Evolutionary conservation across 2,113 vertebrate species (phyloP).

Genomic region (Corydoras maculifer): DNA sequence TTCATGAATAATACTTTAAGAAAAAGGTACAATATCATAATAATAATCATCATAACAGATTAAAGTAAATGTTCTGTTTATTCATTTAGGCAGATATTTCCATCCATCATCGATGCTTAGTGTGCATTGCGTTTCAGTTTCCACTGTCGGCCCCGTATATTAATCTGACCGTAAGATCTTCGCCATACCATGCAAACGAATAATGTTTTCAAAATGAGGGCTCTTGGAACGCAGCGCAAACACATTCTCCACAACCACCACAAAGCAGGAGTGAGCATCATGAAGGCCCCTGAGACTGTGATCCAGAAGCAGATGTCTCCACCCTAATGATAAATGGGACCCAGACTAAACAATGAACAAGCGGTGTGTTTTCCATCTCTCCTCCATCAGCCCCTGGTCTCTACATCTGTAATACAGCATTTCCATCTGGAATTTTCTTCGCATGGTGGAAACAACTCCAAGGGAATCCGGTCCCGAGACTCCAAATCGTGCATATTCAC

Average conservation of each 20-base stretch:
- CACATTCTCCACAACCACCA: constrained; percentile 33
- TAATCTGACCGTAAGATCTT: no score
- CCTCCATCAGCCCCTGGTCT: constrained; percentile 43
- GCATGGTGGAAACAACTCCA: constrained; percentile 44
- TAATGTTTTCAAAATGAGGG: constrained; percentile 14
- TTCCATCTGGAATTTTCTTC: constrained; percentile 54
- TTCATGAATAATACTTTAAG: no score
- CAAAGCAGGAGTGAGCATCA: constrained; percentile 42
- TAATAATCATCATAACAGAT: no score
- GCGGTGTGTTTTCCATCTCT: constrained; percentile 37
- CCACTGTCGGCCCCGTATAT: no score
- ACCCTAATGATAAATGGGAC: constrained; percentile 39
- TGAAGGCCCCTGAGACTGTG: constrained; percentile 9
- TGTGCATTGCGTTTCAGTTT: no score
- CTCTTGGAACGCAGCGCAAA: constrained; percentile 4
- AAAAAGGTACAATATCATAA: no score
- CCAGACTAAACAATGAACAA: constrained; percentile 43
- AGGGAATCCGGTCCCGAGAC: no score
- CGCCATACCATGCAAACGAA: no score
- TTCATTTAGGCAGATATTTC: no score
- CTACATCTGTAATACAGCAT: constrained; percentile 50
- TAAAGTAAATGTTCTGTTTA: no score
- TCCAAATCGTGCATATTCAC: no score
- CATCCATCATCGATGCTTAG: no score
- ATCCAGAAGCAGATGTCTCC: constrained; percentile 36